These are phyloP conservation scores for Callinectes sapidus DNA, from an alignment of 2,888 invertebrate genomes.

Conservation along the genomic window DNA sequence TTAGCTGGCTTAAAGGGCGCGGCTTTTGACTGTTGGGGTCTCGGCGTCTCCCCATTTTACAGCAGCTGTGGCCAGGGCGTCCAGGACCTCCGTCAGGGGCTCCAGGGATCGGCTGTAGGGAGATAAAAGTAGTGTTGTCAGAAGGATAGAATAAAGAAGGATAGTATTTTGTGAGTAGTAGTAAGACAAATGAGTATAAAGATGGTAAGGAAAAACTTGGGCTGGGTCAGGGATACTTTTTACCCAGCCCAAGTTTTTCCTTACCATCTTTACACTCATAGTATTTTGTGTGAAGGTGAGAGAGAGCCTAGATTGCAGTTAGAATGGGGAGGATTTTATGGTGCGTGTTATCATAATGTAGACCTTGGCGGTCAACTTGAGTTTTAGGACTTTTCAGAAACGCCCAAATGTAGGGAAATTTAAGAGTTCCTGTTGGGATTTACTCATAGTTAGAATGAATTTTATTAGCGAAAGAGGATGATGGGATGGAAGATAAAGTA, in stretches of 20 bases:
- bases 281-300: background rate
- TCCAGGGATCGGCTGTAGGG: conserved; percentile 45
- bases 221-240: too few species aligned
- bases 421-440: background rate
- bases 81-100: conserved; percentile 52
- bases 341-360: background rate
- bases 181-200: too few species aligned
- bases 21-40: background rate
- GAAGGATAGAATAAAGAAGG: background rate
- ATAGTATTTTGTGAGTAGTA: too few species aligned
- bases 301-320: background rate
- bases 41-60: conserved; percentile 53
- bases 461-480: background rate
- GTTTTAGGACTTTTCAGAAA: background rate
- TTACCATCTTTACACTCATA: too few species aligned
- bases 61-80: conserved; percentile 50
- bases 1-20: background rate
- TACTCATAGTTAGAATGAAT: background rate
- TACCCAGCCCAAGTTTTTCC: too few species aligned
- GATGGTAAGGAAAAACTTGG: too few species aligned
- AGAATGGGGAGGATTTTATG: background rate
- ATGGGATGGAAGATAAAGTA: background rate
- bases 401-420: background rate
- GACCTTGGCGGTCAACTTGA: background rate
- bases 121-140: background rate